Evolutionary conservation across 2,113 vertebrate species (phyloP).

Genomic region (Trematocara variabile): DNA sequence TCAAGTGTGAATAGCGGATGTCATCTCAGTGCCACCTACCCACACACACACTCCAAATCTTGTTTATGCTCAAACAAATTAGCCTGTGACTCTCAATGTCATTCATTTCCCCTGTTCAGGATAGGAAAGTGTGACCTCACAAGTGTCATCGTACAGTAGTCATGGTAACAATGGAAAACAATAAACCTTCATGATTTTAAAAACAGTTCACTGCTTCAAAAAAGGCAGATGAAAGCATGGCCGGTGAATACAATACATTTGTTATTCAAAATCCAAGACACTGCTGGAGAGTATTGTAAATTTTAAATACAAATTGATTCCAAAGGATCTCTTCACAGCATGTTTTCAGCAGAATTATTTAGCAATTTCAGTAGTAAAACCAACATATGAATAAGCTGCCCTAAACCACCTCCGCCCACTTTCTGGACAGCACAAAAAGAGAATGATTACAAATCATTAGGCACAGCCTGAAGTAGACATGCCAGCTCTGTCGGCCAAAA

Average conservation of each 20-base stretch:
- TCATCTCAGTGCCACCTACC: constrained; percentile 13
- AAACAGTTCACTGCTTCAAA: not conserved
- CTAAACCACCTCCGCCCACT: constrained; percentile 13
- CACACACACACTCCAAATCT: constrained; percentile 35
- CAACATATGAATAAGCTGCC: constrained; percentile 47
- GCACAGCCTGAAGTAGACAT: constrained; percentile 27
- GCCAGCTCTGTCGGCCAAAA: constrained; percentile 61
- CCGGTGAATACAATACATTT: not conserved
- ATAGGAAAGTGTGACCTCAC: not conserved
- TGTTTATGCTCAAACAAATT: constrained; percentile 46
- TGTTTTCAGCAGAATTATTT: not conserved
- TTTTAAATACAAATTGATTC: not conserved
- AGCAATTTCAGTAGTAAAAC: constrained; percentile 24
- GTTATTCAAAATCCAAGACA: not conserved
- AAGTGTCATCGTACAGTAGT: not conserved
- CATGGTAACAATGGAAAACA: not conserved
- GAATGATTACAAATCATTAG: constrained; percentile 55
- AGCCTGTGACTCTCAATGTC: not conserved
- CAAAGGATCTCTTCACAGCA: not conserved
- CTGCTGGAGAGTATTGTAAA: not conserved
- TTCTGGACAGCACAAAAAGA: constrained; percentile 26
- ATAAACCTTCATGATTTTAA: not conserved
- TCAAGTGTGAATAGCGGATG: constrained; percentile 58
- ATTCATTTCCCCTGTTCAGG: not conserved
- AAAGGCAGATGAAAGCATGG: not conserved